Evolutionary conservation across 2,113 vertebrate genomes (phyloP).

Genomic region (Pangasianodon hypophthalmus): DNA sequence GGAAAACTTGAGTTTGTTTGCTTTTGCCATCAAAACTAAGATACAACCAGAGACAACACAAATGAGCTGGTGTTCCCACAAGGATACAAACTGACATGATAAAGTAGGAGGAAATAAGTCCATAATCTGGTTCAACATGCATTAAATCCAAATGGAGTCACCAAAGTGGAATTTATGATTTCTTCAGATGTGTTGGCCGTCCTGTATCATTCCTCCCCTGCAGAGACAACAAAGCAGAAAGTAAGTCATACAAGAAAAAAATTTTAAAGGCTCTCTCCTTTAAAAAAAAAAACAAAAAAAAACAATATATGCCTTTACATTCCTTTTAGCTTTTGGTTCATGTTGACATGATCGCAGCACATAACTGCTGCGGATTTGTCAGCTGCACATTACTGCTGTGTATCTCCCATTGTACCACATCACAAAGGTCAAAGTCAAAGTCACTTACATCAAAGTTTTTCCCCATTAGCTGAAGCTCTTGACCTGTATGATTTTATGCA

Average conservation of each 20-base stretch:
- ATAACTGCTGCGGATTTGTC: neutral
- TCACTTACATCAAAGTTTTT: too few species aligned
- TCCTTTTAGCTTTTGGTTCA: neutral
- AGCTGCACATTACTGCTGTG: neutral
- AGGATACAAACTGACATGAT: neutral
- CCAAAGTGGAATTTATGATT: neutral
- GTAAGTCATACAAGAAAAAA: neutral
- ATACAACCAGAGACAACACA: constrained; percentile 23
- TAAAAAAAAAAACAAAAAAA: neutral
- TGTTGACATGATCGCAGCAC: neutral
- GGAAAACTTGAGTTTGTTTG: constrained; percentile 21
- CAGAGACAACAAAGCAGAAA: neutral
- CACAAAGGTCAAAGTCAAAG: neutral
- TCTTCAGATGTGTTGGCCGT: neutral
- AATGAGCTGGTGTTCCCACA: constrained; percentile 28
- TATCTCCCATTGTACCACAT: neutral
- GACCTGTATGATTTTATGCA: too few species aligned
- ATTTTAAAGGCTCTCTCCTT: neutral
- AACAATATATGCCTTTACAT: neutral
- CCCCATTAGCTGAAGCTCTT: too few species aligned
- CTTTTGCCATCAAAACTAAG: neutral
- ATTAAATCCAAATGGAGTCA: too few species aligned
- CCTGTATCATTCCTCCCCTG: constrained; percentile 1
- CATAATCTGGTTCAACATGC: neutral
- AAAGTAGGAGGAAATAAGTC: neutral